Conservation (phyloP, 2,888 invertebrate genomes). For the Poecilobothrus nobilitatus region DNA sequence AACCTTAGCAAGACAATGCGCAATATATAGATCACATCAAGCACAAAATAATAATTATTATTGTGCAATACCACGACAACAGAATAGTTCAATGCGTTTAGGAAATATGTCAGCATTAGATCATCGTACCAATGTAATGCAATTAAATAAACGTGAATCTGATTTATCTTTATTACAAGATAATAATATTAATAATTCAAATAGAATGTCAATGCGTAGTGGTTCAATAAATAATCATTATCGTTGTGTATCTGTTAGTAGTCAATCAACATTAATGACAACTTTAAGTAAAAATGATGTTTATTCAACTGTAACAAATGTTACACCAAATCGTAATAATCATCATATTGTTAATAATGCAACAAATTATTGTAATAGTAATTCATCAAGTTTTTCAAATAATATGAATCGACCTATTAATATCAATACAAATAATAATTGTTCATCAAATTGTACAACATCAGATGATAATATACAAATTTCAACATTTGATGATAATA, state of each 20-base stretch:
- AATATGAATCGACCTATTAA: background rate
- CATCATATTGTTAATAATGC: background rate
- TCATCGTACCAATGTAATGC: slow-evolving; percentile 33
- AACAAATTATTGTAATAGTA: background rate
- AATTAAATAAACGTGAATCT: slow-evolving; percentile 41
- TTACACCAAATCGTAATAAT: background rate
- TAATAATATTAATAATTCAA: slow-evolving; percentile 31
- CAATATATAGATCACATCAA: slow-evolving; percentile 34
- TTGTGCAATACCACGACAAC: slow-evolving; percentile 36
- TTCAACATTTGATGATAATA: background rate
- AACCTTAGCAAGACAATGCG: slow-evolving; percentile 39
- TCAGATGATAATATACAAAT: background rate
- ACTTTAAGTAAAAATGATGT: slow-evolving; percentile 36
- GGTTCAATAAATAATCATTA: slow-evolving; percentile 33
- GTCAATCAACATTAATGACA: slow-evolving; percentile 35
- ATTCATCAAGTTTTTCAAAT: background rate
- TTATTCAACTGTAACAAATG: slow-evolving; percentile 24
- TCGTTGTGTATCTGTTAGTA: slow-evolving; percentile 35
- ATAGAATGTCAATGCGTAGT: slow-evolving; percentile 36
- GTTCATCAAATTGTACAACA: background rate
- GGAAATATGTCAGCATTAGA: slow-evolving; percentile 37
- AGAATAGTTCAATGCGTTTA: slow-evolving; percentile 39
- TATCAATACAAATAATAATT: background rate
- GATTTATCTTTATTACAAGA: slow-evolving; percentile 41
- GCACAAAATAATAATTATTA: slow-evolving; percentile 37